A percentile compares a stretch with the other conserved stretches of the same genome.
Evolutionary conservation across 2,888 invertebrate genomes (phyloP).

Genomic region (Drosophila subquinaria): DNA sequence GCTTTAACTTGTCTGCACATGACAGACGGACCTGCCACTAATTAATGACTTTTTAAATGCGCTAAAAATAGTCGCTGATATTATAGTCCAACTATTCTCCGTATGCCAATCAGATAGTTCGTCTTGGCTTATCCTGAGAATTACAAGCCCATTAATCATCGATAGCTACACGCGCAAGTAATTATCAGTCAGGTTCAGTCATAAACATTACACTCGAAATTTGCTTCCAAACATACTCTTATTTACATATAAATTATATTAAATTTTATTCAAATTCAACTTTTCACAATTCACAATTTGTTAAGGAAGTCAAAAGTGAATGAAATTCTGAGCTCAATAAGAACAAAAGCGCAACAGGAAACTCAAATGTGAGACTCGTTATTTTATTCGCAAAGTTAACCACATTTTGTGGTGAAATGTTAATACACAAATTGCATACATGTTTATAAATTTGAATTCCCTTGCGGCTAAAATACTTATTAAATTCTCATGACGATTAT

Average conservation of each 20-base stretch:
- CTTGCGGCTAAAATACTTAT: conserved; percentile 1
- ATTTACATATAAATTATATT: conserved; percentile 2
- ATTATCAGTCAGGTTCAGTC: conserved; percentile 31
- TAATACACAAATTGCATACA: not conserved
- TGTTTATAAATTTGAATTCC: not conserved
- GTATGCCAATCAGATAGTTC: conserved; percentile 23
- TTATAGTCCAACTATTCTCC: conserved; percentile 49
- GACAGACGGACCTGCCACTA: conserved; percentile 31
- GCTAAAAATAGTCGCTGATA: conserved; percentile 68
- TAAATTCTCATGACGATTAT: conserved; percentile 1
- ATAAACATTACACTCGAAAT: conserved; percentile 34
- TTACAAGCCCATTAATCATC: conserved; percentile 47
- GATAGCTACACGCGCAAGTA: conserved; percentile 45
- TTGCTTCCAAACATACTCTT: conserved; percentile 1
- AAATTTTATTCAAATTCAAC: conserved; percentile 15
- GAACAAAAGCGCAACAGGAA: conserved; percentile 34
- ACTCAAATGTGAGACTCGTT: conserved; percentile 25
- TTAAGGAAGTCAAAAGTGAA: conserved; percentile 47
- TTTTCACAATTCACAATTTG: conserved; percentile 9
- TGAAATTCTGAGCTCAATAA: conserved; percentile 19
- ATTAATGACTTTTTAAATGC: conserved; percentile 72
- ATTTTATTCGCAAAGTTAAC: not conserved
- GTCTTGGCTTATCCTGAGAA: conserved; percentile 33
- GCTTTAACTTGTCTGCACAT: conserved; percentile 68
- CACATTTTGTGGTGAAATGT: conserved; percentile 19